Evolutionary conservation across 2,797 vertebrate species (phyloP), one percentile per base, ranked within the genome.

Genomic region (Siniperca obscura): DNA sequence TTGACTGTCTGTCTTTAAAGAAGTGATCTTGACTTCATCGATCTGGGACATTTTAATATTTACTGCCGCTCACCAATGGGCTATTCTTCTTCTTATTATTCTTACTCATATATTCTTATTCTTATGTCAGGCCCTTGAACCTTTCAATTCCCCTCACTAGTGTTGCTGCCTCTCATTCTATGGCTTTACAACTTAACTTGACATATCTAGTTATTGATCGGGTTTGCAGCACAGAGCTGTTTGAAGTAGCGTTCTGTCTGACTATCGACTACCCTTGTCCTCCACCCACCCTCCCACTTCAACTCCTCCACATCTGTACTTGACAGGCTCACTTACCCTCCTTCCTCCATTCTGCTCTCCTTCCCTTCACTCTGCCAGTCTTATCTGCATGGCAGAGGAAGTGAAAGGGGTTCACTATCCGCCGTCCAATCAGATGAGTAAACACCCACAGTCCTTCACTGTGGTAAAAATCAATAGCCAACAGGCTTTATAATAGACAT

Each of bases 131-230:
- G 21, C 27, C 11, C 55, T 11, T 34, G 27, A 76, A 81, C 61
- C 52, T 72, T 74, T 83, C 27, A 56, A 30, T 70, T 73, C 56
- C 42, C 56, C 21, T 44, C 59, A 61, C 56, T 67, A 22, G 64
- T 80, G 62, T 78, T 27, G 1, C 71, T 81, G 74, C 78, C 25
- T 83, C 71, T 86, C 82, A 82, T 83, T 89, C 64, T 50, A 50
- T 75, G 38, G 60, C 78, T 86, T 80, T 80, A 84, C 84, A 89
- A 83, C 77, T 89, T 86, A 83, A 80, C 81, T 86, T 90, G 87
- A 89, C 80, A 86, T 78, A 90, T 93, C 83, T 86, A 80, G 68
- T 71, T 92, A 93, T 94, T 85, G 91, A 93, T 87, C 42, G 13
- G 48, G 62, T 83, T 52, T 82, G 77, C 61, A 68, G 80, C 85